Evolutionary conservation across 2,113 vertebrate genomes (phyloP).

Genomic region (Isichthys henryi): DNA sequence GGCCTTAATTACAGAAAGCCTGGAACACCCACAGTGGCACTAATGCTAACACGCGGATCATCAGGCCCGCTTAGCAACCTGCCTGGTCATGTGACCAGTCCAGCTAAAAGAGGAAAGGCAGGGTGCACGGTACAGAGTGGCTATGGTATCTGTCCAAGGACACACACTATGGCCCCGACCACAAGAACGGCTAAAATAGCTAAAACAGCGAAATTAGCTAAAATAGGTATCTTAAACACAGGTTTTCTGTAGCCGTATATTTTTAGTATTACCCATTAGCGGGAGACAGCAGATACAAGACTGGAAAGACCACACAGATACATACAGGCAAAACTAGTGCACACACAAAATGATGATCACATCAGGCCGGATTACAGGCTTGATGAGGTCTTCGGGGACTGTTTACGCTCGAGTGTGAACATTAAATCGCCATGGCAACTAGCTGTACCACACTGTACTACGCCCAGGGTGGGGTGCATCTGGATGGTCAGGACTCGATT

Average conservation of each 20-base stretch:
- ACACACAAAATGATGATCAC: constrained; percentile 7
- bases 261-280: neutral
- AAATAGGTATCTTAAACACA: neutral
- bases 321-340: neutral
- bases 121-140: neutral
- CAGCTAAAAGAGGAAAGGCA: neutral
- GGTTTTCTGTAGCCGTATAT: neutral
- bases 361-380: constrained; percentile 1
- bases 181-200: neutral
- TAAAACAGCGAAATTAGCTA: neutral
- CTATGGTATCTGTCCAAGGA: neutral
- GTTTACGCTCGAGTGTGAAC: neutral
- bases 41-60: neutral
- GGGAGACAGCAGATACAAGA: constrained; percentile 35
- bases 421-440: neutral
- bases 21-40: neutral
- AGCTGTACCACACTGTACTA: neutral
- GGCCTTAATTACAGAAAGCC: constrained; percentile 3
- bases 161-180: neutral
- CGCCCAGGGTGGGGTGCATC: constrained; percentile 2
- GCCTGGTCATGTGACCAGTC: neutral
- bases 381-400: neutral
- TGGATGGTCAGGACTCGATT: neutral
- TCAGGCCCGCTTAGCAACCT: neutral
- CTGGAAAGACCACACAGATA: constrained; percentile 50